phyloP scores from a whole-genome alignment of 2,113 vertebrate genomes.

The Tringa solitaria region DNA sequence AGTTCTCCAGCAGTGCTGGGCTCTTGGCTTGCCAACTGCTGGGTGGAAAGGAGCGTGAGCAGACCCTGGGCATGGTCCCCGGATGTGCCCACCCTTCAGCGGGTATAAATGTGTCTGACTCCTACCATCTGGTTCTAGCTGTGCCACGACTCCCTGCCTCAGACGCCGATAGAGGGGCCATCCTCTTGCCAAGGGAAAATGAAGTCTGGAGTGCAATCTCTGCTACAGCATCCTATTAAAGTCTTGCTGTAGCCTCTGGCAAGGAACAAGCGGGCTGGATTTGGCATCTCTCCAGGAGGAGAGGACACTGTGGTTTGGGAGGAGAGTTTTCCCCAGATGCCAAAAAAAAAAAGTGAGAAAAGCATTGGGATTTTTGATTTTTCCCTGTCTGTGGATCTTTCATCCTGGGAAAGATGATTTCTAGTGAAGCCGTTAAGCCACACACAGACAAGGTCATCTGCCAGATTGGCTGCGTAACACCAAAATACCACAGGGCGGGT shows the following conservation, averaged over 20 bases:
- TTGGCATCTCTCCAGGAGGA: neutral
- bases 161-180: accelerated
- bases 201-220: neutral
- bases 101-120: neutral
- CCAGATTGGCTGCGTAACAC: neutral
- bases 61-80: neutral
- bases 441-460: neutral
- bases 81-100: neutral
- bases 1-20: neutral
- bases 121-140: neutral
- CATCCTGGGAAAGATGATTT: neutral
- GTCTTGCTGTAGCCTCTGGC: neutral
- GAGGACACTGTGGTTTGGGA: neutral
- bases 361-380: neutral
- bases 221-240: neutral
- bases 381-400: neutral
- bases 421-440: neutral
- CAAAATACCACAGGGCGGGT: neutral
- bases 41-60: neutral
- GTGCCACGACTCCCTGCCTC: neutral
- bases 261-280: neutral
- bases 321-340: neutral
- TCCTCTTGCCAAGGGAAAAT: neutral
- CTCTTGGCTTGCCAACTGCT: neutral
- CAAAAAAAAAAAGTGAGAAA: neutral